These are phyloP conservation scores for Sorex maritimensis DNA, from an alignment of 2,797 vertebrate species.

Conservation along the genomic window DNA sequence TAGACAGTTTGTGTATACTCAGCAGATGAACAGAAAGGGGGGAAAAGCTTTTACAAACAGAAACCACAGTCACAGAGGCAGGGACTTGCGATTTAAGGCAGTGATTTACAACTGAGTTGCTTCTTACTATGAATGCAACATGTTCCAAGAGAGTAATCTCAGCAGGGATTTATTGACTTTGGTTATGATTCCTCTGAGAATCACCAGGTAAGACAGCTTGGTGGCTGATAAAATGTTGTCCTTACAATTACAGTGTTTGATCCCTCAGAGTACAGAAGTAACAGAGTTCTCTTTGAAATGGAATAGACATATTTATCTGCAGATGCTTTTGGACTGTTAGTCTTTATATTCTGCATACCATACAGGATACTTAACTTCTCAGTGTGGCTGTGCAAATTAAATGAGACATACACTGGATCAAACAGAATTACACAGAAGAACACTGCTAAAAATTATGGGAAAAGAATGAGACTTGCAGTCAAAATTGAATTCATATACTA, in stretches of 20 bases:
- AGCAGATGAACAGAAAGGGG: background rate
- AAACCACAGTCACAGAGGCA: slow-evolving; percentile 2
- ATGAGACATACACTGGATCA: background rate
- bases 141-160: background rate
- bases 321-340: slow-evolving; percentile 4
- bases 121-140: background rate
- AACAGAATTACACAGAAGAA: background rate
- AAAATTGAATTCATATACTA: slow-evolving; percentile 23
- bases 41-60: background rate
- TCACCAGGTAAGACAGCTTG: background rate
- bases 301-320: background rate
- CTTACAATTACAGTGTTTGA: background rate
- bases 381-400: background rate
- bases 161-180: background rate
- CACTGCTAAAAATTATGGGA: background rate
- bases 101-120: background rate
- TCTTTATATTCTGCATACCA: slow-evolving; percentile 9
- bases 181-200: slow-evolving; percentile 61
- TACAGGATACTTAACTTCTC: background rate
- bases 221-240: background rate
- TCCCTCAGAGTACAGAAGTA: background rate
- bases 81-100: slow-evolving; percentile 12
- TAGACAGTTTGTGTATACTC: background rate
- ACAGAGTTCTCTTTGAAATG: background rate
- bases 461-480: background rate